Evolutionary conservation across 2,113 vertebrate species (phyloP), one percentile per base, ranked within the genome.

Genomic region (Condylura cristata): DNA sequence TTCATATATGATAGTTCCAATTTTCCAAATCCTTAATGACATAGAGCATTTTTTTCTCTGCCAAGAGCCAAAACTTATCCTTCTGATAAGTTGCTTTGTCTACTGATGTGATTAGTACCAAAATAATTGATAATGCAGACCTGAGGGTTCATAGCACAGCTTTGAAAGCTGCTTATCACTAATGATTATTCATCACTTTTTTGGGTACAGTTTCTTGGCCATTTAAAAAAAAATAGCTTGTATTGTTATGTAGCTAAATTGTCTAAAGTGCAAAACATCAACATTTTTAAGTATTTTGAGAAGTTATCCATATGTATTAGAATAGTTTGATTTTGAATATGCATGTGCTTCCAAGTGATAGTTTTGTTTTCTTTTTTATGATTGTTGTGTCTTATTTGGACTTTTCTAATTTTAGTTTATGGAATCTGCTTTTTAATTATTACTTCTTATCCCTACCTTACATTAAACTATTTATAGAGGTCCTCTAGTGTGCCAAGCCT

Each of bases 61-160:
- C n/a, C 16, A 74, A 20, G 58, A 86, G 20, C 84, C n/a, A 86
- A 41, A 44, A 86, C 86, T 39, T 94, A 11, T 92, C 39, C 14
- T 91, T 65, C 14, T 84, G 28, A 41, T 61, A 65, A 26, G 1
- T 79, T 91, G 32, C 56, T 68, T 71, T 79, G n/a, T 53, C 63
- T 86, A 8, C 92, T 90, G 85, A 75, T 79, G 63, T 84, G 63
- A n/a, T 93, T 39, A 90, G 11, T 34, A 44, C 46, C 20, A 92
- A 68, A 78, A 34, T 93, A 72, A 70, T 53, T 46, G 8, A 68
- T 78, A 56, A 48, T 75, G 10, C 10, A 20, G 68, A 78, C 4
- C 22, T 84, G 32, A 84, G 53, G 61, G 28, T 2, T 70, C 10
- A 8, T 32, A 75, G 5, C 39, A 95, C 53, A n/a, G 30, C 24